Percentiles rank a stretch among this genome's conserved stretches.
These are phyloP conservation scores for Acholoe squamosa DNA, from an alignment of 2,888 invertebrate genomes.

Conservation along the genomic window DNA sequence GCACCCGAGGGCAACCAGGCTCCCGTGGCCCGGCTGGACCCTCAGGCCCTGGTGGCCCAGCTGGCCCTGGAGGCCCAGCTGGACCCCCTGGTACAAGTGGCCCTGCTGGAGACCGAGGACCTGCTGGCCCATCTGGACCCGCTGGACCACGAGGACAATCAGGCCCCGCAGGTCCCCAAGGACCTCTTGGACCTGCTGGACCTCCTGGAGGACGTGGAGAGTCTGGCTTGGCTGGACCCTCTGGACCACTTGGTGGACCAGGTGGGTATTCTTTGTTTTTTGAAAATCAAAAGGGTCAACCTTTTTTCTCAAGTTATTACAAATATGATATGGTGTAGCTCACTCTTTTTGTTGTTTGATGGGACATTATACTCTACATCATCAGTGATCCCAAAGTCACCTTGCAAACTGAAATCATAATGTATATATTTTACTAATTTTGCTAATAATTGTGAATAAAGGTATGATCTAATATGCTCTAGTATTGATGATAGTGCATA, in stretches of 20 bases:
- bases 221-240: conserved; percentile 28
- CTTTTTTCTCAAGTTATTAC: too few relatives aligned
- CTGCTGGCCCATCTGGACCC: not conserved
- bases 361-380: too few relatives aligned
- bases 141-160: conserved; percentile 14
- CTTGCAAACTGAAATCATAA: too few relatives aligned
- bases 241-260: not conserved
- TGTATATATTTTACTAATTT: too few relatives aligned
- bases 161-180: conserved; percentile 64
- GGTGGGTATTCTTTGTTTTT: too few relatives aligned
- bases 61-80: not conserved
- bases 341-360: too few relatives aligned
- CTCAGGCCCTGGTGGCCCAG: conserved; percentile 65
- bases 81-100: conserved; percentile 64
- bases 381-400: too few relatives aligned
- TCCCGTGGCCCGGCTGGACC: conserved; percentile 64
- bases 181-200: conserved; percentile 65
- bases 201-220: conserved; percentile 47
- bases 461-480: not conserved
- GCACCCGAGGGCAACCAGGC: conserved; percentile 65
- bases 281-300: too few relatives aligned
- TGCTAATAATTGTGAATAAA: not conserved
- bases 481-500: not conserved
- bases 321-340: too few relatives aligned
- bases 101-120: conserved; percentile 57